phyloP scores from a whole-genome alignment of 2,797 vertebrate genomes.

The Megalops cyprinoides region DNA sequence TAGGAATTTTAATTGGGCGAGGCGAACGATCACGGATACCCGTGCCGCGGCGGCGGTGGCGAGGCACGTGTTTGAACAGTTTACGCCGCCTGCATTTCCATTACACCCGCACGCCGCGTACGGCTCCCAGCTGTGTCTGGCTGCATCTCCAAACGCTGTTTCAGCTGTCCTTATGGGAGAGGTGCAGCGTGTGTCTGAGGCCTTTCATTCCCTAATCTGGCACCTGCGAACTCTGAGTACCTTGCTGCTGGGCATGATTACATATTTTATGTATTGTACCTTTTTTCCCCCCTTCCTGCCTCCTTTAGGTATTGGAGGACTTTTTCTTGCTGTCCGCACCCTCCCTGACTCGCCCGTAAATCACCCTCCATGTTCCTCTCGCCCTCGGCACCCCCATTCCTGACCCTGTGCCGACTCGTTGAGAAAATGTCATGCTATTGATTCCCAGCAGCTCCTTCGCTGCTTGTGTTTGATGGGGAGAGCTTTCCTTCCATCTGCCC shows the following conservation, averaged over 20 bases:
- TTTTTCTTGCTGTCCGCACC: neutral
- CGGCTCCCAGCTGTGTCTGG: too few species aligned
- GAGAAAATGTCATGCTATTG: neutral
- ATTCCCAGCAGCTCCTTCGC: neutral
- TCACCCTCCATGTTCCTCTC: neutral
- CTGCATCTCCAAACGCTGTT: too few species aligned
- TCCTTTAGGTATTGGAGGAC: too few species aligned
- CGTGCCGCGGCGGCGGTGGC: slow-evolving; percentile 18
- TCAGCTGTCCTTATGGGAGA: too few species aligned
- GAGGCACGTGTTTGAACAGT: too few species aligned
- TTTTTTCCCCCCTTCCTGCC: neutral
- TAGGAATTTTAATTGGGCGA: slow-evolving; percentile 20
- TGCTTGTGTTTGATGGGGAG: neutral
- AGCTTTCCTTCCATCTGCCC: neutral
- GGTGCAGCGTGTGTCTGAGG: too few species aligned
- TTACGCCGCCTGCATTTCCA: too few species aligned
- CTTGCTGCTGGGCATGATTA: neutral
- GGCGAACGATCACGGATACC: neutral
- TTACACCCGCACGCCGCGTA: too few species aligned
- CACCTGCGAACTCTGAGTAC: too few species aligned
- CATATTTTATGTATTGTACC: neutral
- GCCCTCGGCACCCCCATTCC: neutral
- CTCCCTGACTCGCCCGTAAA: neutral
- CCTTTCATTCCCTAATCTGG: too few species aligned
- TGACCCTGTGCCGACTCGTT: neutral